Conservation (phyloP, 2,888 invertebrate genomes). For the Branchellion lobata region DNA sequence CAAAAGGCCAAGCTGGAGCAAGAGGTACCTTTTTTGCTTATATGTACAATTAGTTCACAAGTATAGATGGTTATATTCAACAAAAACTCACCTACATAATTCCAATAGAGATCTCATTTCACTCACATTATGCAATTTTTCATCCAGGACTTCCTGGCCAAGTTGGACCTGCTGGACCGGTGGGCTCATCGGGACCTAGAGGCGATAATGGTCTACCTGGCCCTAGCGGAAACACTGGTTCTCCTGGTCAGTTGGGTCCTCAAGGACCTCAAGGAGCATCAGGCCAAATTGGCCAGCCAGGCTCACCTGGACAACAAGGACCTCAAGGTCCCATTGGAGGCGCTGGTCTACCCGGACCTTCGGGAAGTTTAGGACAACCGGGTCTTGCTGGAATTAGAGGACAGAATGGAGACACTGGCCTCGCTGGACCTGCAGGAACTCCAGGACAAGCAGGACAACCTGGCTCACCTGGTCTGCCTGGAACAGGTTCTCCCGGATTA, state of each 20-base stretch:
- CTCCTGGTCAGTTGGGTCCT: constrained; percentile 65
- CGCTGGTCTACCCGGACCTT: constrained; percentile 35
- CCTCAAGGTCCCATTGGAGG: constrained; percentile 24
- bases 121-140: too few species aligned
- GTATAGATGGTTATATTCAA: too few species aligned
- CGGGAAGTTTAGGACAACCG: constrained; percentile 42
- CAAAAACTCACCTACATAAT: too few species aligned
- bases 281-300: constrained; percentile 48
- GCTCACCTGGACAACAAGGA: constrained; percentile 50
- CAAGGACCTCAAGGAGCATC: constrained; percentile 29
- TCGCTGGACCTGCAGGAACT: not conserved
- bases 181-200: constrained; percentile 40
- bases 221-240: constrained; percentile 45
- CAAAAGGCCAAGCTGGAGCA: constrained; percentile 18
- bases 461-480: not conserved
- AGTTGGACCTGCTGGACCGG: constrained; percentile 39
- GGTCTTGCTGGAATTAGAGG: constrained; percentile 22
- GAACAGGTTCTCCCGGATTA: constrained; percentile 23
- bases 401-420: constrained; percentile 17
- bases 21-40: not conserved
- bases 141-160: constrained; percentile 30
- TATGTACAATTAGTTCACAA: too few species aligned
- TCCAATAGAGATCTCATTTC: too few species aligned
- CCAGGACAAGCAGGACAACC: constrained; percentile 45
- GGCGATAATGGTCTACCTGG: constrained; percentile 47